Evolutionary conservation across 2,888 invertebrate species (phyloP), one percentile per base, ranked within the genome.

Genomic region (Hydraecia micacea): DNA sequence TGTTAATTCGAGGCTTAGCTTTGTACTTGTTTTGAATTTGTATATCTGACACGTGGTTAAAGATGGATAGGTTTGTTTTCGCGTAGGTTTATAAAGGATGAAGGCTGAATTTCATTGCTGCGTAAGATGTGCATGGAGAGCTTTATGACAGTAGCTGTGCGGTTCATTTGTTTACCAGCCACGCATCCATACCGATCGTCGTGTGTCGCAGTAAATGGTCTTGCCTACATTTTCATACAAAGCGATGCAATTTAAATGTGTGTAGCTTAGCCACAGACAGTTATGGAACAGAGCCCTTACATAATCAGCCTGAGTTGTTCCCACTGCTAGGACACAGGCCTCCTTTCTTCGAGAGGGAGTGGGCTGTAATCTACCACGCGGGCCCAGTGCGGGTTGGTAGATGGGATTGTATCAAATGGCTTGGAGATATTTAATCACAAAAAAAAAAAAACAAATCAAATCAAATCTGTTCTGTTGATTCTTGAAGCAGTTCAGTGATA

Each of bases 1-100:
- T 78, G 80, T 68, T 81, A 84, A 83, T 86, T 83, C 42, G 58
- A 49, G 65, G 73, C 65, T 73, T 63, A 80, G 67, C 73, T 73
- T 67, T 32, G 62, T 55, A 46, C 46, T 32, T 55, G 46, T 67
- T 71, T 39, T 46, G 46, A 13, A 77, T 67, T 66, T 71, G 70
- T 81, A 6, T 67, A 58, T 60, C 46, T 73, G 21, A 36, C 62
- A 49, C 36, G 62, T 63, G 39, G 67, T 63, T 67, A 39, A n/a
- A 68, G 71, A 71, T 77, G 68, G 42, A 63, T 72, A 52, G 32
- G 49, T 36, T 6, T 58, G 65, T 28, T 73, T 65, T 60, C 15
- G 36, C 13, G 21, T 42, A 8, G 32, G 21, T 66, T 79, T 39
- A n/a, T 66, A 58, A 58, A 28, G n/a, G 15, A 60, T 60, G 2